Evolutionary conservation across 2,888 invertebrate species (phyloP), one percentile per base, ranked within the genome.

Genomic region (Bembecia ichneumoniformis): DNA sequence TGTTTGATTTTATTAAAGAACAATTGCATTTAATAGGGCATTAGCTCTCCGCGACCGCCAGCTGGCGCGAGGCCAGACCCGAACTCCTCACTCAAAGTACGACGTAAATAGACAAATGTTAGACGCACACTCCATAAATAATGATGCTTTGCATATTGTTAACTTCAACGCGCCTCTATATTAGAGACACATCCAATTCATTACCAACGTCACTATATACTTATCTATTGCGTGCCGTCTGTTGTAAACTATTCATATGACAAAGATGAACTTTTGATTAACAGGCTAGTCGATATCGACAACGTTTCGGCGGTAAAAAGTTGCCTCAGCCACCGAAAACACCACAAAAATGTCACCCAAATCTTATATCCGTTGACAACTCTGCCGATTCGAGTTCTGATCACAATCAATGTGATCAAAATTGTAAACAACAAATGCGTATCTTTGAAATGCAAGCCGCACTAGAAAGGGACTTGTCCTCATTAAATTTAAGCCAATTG

Each of bases 221-320:
- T 40, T 40, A 11, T 40, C 5, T 14, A 40, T 13, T 28, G 28
- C 28, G 28, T 28, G 28, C 28, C 28, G 28, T 28, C 2, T 28
- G 2, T 9, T 28, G 7, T 20, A 40, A 5, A 40, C 3, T 43
- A 43, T 48, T 48, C 28, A 13, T 11, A 16, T 28, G 28, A 7
- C 9, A 28, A 28, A 28, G 28, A 28, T 28, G 28, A 28, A 28
- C 16, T 47, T 69, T 64, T 79, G 83, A 67, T 86, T 66, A 76
- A 82, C 87, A 88, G 88, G 88, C 87, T 59, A 76, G 73, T 75
- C 80, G 82, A 67, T 84, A 84, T 71, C 82, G 83, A 57, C 78
- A 77, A 59, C 78, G 80, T 66, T 75, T 68, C 72, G 75, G 77
- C 63, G 74, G 77, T 67, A 75, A 77, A 74, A 77, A 77, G 66